Conservation (phyloP, 1,140 invertebrate genomes). For the Drosophila teissieri region DNA sequence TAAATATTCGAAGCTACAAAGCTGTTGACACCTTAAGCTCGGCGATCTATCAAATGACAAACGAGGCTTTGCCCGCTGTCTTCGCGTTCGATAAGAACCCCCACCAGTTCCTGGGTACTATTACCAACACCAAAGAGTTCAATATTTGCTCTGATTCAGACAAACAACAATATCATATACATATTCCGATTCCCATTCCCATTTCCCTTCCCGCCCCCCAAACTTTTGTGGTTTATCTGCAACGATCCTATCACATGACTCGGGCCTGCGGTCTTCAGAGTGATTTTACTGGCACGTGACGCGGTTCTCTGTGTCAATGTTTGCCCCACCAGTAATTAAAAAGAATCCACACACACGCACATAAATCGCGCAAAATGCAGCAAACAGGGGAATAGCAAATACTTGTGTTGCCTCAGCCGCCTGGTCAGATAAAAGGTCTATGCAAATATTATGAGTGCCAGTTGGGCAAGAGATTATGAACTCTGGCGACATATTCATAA, state of each 20-base stretch:
- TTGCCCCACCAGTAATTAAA: slow-evolving; percentile 65
- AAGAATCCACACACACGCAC: slow-evolving; percentile 24
- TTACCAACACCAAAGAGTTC: slow-evolving; percentile 13
- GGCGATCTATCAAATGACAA: slow-evolving; percentile 69
- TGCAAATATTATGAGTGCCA: slow-evolving; percentile 43
- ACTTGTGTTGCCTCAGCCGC: slow-evolving; percentile 63
- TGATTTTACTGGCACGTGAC: slow-evolving; percentile 72
- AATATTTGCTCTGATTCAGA: slow-evolving; percentile 17
- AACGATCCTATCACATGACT: slow-evolving; percentile 70
- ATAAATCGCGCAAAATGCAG: slow-evolving; percentile 43
- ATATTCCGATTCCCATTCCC: background rate
- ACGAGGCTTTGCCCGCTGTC: slow-evolving; percentile 43
- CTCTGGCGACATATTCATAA: slow-evolving; percentile 13
- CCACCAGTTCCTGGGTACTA: background rate
- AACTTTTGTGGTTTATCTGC: slow-evolving; percentile 59
- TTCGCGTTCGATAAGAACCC: slow-evolving; percentile 48
- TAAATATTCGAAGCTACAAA: slow-evolving; percentile 41
- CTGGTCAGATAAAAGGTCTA: slow-evolving; percentile 60
- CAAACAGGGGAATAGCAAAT: slow-evolving; percentile 45
- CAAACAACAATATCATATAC: slow-evolving; percentile 2
- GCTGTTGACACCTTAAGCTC: slow-evolving; percentile 27
- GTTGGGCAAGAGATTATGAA: slow-evolving; percentile 21
- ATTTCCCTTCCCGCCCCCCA: slow-evolving; percentile 1
- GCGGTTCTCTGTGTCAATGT: slow-evolving; percentile 49
- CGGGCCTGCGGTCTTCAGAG: slow-evolving; percentile 38